These are phyloP conservation scores for Crioceris asparagi DNA, from an alignment of 2,888 invertebrate genomes.

Conservation along the genomic window DNA sequence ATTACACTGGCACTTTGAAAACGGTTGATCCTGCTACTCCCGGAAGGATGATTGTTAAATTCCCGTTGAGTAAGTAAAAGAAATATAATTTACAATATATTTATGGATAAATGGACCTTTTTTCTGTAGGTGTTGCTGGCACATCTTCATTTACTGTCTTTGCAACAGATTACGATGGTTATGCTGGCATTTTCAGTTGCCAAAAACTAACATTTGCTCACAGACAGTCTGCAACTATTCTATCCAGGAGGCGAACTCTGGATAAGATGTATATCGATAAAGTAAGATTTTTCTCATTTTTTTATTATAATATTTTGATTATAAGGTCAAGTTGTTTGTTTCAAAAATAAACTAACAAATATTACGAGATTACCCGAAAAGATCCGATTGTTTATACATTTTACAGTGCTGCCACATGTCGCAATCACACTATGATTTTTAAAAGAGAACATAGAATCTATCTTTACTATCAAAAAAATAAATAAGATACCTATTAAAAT, in stretches of 20 bases:
- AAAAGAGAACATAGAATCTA: too few species aligned
- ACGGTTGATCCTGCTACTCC: constrained; percentile 54
- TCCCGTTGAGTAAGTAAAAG: constrained; percentile 61
- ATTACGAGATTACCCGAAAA: too few species aligned
- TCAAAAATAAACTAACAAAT: too few species aligned
- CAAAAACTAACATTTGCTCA: constrained; percentile 66
- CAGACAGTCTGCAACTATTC: constrained; percentile 67
- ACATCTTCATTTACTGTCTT: constrained; percentile 64
- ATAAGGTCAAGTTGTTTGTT: too few species aligned
- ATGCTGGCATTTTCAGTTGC: constrained; percentile 70
- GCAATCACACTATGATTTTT: too few species aligned
- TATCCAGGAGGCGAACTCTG: constrained; percentile 62
- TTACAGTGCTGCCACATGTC: too few species aligned
- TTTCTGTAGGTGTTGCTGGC: constrained; percentile 54
- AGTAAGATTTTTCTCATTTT: constrained; percentile 43
- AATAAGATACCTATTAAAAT: too few species aligned
- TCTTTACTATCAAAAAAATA: too few species aligned
- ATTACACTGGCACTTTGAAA: constrained; percentile 60
- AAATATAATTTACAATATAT: background rate
- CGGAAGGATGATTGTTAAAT: constrained; percentile 63
- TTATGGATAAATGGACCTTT: background rate
- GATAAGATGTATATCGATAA: constrained; percentile 61
- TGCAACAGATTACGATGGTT: constrained; percentile 61
- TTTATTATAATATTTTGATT: too few species aligned
- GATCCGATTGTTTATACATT: too few species aligned